Base-by-base conservation (phyloP, 2,113 vertebrate species). In the Phyllostomus hastatus region DNA sequence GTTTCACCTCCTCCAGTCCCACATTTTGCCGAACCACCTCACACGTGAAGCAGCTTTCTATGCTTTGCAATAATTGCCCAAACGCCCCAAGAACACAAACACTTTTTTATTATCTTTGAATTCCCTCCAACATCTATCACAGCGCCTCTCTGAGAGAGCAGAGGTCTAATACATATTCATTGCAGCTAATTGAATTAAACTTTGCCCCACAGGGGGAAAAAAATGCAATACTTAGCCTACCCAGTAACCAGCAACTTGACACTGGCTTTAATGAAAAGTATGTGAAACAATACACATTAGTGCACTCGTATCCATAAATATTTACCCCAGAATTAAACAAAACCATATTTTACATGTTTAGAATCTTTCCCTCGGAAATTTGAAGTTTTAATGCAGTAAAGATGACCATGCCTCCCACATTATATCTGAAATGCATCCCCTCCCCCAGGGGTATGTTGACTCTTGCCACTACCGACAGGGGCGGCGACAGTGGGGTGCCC, bases 121-220 rank as follows among this genome's bases (percentile, higher is more conserved):
- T 73, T 72, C 35, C 59, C 31, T 91, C 82, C 59, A 91, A 54
- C 41, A 82, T 66, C 61, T 57, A 59, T 78, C 78, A 67, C n/a
- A 79, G 78, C n/a, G 48, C 59, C 22, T 85, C 78, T 41, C 86
- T 46, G 31, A 43, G 20, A 80, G 64, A 50, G 52, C 12, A 66
- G 80, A 87, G 17, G 80, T 78, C 80, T 92, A 50, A 94, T 86
- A 24, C 80, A 80, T 75, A 88, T 93, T 90, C 90, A 95, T 69
- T 54, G 66, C 8, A 41, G 72, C 66, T 90, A 93, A 95, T 11
- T 90, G 81, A 70, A 75, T 80, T 91, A 78, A 93, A 85, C 92
- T 90, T 94, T 70, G 38, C 46, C 75, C 85, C 52, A 59, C 0
- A 61, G 69, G 94, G 76, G 9, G 46, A 61, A 72, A 94, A 73